phyloP scores from a whole-genome alignment of 2,888 invertebrate genomes.

The Agonopterix arenella region DNA sequence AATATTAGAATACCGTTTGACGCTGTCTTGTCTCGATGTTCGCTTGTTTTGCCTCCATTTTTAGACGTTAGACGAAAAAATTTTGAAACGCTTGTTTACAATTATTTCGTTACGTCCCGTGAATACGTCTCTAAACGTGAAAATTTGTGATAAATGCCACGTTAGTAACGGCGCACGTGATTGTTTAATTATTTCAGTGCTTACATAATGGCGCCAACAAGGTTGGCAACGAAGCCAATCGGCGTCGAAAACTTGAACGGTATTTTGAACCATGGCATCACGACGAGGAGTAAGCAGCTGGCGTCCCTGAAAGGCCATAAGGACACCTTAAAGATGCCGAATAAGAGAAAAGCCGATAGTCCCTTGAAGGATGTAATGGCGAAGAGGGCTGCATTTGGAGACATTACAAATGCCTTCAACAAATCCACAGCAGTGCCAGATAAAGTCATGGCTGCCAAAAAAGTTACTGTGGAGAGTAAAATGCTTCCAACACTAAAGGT shows the following conservation, averaged over 20 bases:
- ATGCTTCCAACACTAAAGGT: constrained; percentile 68
- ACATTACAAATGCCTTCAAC: constrained; percentile 85
- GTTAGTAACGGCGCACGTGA: constrained; percentile 37
- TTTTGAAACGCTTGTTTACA: constrained; percentile 49
- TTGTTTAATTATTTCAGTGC: constrained; percentile 42
- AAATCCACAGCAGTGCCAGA: constrained; percentile 54
- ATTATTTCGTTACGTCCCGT: constrained; percentile 16
- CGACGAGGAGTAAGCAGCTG: constrained; percentile 79
- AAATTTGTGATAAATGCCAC: constrained; percentile 17
- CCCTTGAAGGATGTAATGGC: constrained; percentile 84
- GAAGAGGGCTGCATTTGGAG: constrained; percentile 91
- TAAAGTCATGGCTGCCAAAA: constrained; percentile 58
- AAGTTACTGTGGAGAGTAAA: constrained; percentile 70
- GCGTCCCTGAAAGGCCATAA: constrained; percentile 65
- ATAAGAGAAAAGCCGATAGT: constrained; percentile 89
- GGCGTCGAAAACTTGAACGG: constrained; percentile 63
- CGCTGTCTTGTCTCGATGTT: constrained; percentile 44
- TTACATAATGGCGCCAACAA: constrained; percentile 79
- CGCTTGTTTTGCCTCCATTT: constrained; percentile 75
- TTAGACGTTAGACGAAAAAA: constrained; percentile 49
- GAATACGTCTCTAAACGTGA: constrained; percentile 8
- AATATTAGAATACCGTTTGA: constrained; percentile 36
- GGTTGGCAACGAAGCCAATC: constrained; percentile 72
- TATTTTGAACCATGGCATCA: constrained; percentile 69
- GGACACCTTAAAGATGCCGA: constrained; percentile 67